These are phyloP conservation scores for Armadillidium nasatum DNA, from an alignment of 1,140 invertebrate genomes.

Conservation along the genomic window DNA sequence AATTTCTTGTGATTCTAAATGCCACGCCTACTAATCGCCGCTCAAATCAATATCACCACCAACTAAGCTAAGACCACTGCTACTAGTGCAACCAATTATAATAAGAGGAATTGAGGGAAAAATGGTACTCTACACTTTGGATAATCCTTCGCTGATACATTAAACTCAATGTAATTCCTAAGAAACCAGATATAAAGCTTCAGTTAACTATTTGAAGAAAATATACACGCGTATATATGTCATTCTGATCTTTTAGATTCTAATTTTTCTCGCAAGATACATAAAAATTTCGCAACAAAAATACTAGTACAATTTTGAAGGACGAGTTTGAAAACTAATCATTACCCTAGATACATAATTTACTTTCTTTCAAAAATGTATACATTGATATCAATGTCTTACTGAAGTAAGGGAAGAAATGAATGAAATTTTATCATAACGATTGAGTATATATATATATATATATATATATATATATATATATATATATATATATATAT, in stretches of 20 bases:
- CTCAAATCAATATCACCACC: conserved; percentile 3
- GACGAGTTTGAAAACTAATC: too few species aligned
- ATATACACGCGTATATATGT: not conserved
- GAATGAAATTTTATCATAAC: too few species aligned
- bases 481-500: conserved; percentile 6
- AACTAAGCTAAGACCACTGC: not conserved
- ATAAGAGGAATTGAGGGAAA: not conserved
- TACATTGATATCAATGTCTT: too few species aligned
- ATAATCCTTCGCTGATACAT: not conserved
- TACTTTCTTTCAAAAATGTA: too few species aligned
- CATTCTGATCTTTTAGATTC: too few species aligned
- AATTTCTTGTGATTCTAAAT: conserved; percentile 3
- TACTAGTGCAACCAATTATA: not conserved
- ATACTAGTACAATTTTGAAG: too few species aligned
- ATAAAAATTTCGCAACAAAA: too few species aligned
- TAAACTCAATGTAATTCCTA: not conserved
- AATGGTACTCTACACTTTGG: not conserved
- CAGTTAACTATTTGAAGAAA: not conserved
- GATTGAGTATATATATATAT: not conserved
- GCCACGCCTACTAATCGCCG: not conserved
- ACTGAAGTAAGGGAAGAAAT: too few species aligned
- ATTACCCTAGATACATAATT: too few species aligned
- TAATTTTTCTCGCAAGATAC: too few species aligned
- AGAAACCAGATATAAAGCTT: not conserved
- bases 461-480: conserved; percentile 2